These are phyloP conservation scores for Clarias magur DNA, from an alignment of 2,113 vertebrate species.

Conservation along the genomic window DNA sequence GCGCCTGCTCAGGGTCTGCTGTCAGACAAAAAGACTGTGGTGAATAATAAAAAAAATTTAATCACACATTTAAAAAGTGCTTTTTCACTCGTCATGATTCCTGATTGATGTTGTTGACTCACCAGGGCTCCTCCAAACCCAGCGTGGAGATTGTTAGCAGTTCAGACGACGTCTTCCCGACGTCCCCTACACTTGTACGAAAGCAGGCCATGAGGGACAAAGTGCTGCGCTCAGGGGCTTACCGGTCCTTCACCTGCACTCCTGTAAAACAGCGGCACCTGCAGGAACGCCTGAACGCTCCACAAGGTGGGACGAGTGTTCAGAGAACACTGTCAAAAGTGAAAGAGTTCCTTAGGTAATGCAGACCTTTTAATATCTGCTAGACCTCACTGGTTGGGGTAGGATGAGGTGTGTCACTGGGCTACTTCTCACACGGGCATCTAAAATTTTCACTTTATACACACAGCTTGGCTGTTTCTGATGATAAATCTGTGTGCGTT, in stretches of 20 bases:
- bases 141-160: conserved; percentile 49
- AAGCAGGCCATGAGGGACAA: conserved; percentile 93
- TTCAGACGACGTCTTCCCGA: conserved; percentile 76
- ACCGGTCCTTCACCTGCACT: conserved; percentile 85
- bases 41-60: neutral
- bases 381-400: conserved; percentile 35
- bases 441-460: neutral
- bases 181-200: conserved; percentile 86
- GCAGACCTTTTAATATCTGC: conserved; percentile 40
- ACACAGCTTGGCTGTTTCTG: neutral
- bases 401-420: conserved; percentile 25
- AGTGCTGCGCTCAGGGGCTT: conserved; percentile 87
- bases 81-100: neutral
- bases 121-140: conserved; percentile 52
- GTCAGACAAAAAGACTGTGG: conserved; percentile 69
- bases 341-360: conserved; percentile 74
- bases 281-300: conserved; percentile 71
- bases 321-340: conserved; percentile 68
- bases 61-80: neutral
- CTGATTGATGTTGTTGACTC: too few species aligned
- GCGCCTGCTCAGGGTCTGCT: conserved; percentile 72
- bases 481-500: neutral
- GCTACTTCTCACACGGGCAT: neutral
- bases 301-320: conserved; percentile 74
- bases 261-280: conserved; percentile 76